Percentiles rank a stretch among this genome's conserved stretches.
Conservation (phyloP, 2,113 vertebrate genomes). For the Anseranas semipalmata region DNA sequence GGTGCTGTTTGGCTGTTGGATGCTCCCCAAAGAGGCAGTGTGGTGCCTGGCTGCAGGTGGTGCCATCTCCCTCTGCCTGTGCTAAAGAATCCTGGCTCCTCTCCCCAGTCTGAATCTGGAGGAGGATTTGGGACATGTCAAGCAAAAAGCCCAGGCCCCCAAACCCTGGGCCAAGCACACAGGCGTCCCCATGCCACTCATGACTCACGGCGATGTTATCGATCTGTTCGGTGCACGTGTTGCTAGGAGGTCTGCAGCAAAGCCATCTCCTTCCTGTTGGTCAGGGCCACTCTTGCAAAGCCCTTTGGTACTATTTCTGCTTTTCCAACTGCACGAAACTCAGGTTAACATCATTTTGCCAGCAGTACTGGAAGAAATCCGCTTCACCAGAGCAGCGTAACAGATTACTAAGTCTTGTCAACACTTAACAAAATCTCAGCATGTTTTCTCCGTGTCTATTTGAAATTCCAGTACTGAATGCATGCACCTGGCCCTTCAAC, state of each 20-base stretch:
- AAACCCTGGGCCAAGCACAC: background rate
- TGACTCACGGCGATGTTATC: background rate
- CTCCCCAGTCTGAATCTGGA: background rate
- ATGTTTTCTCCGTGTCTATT: background rate
- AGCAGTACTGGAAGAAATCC: background rate
- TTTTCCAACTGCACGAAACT: background rate
- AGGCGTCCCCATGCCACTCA: background rate
- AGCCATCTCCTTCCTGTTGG: background rate
- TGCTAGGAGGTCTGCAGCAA: background rate
- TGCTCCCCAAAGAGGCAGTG: background rate
- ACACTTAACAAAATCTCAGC: background rate
- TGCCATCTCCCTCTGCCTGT: no score
- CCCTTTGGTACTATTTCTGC: background rate
- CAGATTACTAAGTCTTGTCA: background rate
- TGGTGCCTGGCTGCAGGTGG: no score
- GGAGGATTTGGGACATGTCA: background rate
- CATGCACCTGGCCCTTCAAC: fast-evolving
- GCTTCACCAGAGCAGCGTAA: background rate
- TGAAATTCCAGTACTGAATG: background rate
- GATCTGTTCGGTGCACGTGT: background rate
- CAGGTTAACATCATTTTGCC: background rate
- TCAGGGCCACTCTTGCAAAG: background rate
- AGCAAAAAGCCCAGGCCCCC: background rate
- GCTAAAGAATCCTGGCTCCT: background rate
- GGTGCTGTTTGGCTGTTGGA: background rate